Evolutionary conservation across 2,888 invertebrate species (phyloP), one percentile per base, ranked within the genome.

Genomic region (Notodonta dromedarius): DNA sequence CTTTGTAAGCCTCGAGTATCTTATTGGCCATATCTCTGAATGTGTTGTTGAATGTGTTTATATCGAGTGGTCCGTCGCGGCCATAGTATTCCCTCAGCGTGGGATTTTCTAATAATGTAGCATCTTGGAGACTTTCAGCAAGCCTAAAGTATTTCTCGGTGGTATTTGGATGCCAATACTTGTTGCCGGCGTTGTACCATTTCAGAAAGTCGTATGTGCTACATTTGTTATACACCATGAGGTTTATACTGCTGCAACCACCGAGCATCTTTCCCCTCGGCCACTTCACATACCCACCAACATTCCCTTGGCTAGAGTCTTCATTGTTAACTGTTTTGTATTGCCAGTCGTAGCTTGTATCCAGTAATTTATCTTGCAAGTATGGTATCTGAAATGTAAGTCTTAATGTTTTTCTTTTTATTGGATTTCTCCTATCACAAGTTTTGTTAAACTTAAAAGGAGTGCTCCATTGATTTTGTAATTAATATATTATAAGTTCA

Each of bases 221-320:
- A 0, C 95, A 95, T 24, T 91, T 90, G 0, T 94, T 82, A 70
- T 94, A 94, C 46, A 94, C 79, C 90, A 94, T 94, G 11, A 84
- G 91, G 75, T 95, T 95, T 0, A 95, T 81, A 4, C 87, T 84
- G 14, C 94, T 93, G 0, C 90, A 86, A 0, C 95, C 95, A 52
- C 95, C 95, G 66, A 95, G 84, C 81, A 94, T 90, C 78, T 95
- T 95, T 0, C 96, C 96, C 55, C 95, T 88, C 8, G 95, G 90
- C 95, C 95, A 95, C 5, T 69, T 71, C 3, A 85, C 78, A 50
- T 73, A 53, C 61, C 80, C 59, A 2, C 24, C 24, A 24, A 24
- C 24, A 24, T 24, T 24, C 24, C 48, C 74, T 59, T 74, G 74
- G 40, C 52, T 73, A 3, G 69, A 61, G 8, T 59, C 16, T 3